These are phyloP conservation scores for Spodoptera litura DNA, from an alignment of 1,140 invertebrate species.

Conservation along the genomic window DNA sequence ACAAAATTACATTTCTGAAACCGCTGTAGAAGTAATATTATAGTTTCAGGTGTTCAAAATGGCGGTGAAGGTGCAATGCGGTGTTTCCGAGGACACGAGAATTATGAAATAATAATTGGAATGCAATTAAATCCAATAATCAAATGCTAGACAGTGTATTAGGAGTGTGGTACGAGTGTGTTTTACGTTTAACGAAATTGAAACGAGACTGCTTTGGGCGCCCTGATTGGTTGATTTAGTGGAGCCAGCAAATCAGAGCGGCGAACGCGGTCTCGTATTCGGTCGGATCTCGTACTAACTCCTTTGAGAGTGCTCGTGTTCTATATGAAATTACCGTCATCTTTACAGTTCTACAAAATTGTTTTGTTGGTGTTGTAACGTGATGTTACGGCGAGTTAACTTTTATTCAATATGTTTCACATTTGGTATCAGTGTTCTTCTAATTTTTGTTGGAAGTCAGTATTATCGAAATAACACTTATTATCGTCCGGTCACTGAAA, in stretches of 20 bases:
- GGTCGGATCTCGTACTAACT: no score
- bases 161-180: no score
- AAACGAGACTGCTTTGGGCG: no score
- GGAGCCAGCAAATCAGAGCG: no score
- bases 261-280: no score
- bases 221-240: no score
- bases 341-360: constrained; percentile 61
- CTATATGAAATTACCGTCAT: constrained; percentile 64
- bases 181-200: no score
- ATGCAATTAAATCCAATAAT: constrained; percentile 71
- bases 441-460: constrained; percentile 87
- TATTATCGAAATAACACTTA: constrained; percentile 83
- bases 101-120: constrained; percentile 79
- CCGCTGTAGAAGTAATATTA: not conserved
- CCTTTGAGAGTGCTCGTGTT: constrained; percentile 70
- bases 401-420: constrained; percentile 88
- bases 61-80: constrained; percentile 83
- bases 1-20: no score
- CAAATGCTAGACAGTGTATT: constrained; percentile 74
- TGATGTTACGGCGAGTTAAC: constrained; percentile 87
- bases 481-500: constrained; percentile 85
- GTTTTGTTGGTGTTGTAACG: constrained; percentile 70
- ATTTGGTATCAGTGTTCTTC: constrained; percentile 87
- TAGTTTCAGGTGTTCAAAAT: constrained; percentile 70
- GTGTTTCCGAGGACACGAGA: constrained; percentile 83